These are phyloP conservation scores for Campoletis sonorensis DNA, from an alignment of 1,140 invertebrate genomes.

Conservation along the genomic window DNA sequence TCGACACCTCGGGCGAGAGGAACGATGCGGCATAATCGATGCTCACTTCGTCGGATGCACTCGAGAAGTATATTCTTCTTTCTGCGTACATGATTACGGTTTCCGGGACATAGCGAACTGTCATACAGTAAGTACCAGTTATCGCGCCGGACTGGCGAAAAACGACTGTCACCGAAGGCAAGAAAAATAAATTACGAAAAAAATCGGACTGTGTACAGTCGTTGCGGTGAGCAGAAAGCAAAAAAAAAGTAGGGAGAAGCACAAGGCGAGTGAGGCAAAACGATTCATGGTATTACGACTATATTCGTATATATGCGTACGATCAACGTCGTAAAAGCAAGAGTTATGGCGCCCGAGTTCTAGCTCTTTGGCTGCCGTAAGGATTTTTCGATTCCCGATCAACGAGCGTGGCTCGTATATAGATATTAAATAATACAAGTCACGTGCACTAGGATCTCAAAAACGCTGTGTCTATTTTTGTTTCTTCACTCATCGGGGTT, in stretches of 20 bases:
- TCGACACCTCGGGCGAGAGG: slow-evolving; percentile 51
- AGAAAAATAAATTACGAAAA: slow-evolving; percentile 1
- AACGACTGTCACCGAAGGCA: slow-evolving; percentile 13
- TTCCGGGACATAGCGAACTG: slow-evolving; percentile 42
- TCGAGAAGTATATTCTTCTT: neutral
- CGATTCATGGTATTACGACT: slow-evolving; percentile 8
- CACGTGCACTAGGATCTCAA: too few relatives aligned
- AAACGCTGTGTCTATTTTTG: too few relatives aligned
- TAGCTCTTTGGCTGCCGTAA: slow-evolving; percentile 13
- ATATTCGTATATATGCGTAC: slow-evolving; percentile 1
- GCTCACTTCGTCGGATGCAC: neutral
- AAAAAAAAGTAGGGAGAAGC: neutral
- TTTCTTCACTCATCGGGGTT: too few relatives aligned
- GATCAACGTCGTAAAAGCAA: slow-evolving; percentile 20
- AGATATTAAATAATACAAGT: neutral
- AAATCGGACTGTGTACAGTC: neutral
- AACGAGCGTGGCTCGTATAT: neutral
- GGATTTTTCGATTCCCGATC: slow-evolving; percentile 6
- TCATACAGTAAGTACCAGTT: slow-evolving; percentile 3
- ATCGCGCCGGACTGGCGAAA: slow-evolving; percentile 18
- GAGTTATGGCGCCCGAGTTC: slow-evolving; percentile 15
- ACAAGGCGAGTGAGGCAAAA: slow-evolving; percentile 11
- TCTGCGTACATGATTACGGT: slow-evolving; percentile 50
- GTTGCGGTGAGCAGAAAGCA: too few relatives aligned
- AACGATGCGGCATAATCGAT: slow-evolving; percentile 49